Conservation (phyloP, 2,113 vertebrate species). For the Solea senegalensis region DNA sequence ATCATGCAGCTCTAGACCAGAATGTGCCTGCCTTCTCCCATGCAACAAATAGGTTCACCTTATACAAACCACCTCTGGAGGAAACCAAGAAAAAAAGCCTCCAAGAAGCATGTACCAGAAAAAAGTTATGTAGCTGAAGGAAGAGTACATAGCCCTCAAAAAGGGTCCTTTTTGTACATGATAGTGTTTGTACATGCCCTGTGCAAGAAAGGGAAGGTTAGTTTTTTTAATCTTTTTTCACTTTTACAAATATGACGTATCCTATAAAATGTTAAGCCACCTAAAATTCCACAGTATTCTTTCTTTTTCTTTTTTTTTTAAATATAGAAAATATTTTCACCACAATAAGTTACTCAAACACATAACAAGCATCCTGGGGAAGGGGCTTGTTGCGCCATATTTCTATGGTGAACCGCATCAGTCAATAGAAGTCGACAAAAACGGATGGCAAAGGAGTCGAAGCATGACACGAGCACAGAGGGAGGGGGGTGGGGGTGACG, state of each 20-base stretch:
- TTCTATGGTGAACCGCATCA: slow-evolving; percentile 66
- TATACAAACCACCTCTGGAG: slow-evolving; percentile 82
- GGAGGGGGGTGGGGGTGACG: slow-evolving; percentile 26
- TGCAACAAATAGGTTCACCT: slow-evolving; percentile 96
- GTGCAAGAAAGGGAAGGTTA: slow-evolving; percentile 85
- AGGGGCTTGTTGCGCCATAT: slow-evolving; percentile 61
- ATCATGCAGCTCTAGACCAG: slow-evolving; percentile 98
- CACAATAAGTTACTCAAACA: slow-evolving; percentile 90
- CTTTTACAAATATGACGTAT: slow-evolving; percentile 93
- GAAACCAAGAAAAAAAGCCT: slow-evolving; percentile 85
- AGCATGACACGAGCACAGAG: slow-evolving; percentile 73
- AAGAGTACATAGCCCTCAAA: slow-evolving; percentile 84
- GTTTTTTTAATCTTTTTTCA: slow-evolving; percentile 63
- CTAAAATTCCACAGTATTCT: slow-evolving; percentile 93
- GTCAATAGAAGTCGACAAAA: slow-evolving; percentile 65
- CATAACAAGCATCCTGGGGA: slow-evolving; percentile 81
- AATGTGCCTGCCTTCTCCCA: slow-evolving; percentile 93
- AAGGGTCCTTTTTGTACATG: slow-evolving; percentile 87
- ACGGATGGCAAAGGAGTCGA: slow-evolving; percentile 31
- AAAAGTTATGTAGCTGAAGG: slow-evolving; percentile 88
- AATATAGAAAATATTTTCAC: slow-evolving; percentile 93
- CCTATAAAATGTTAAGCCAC: slow-evolving; percentile 93
- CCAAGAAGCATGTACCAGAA: slow-evolving; percentile 86
- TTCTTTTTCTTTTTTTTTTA: slow-evolving; percentile 67
- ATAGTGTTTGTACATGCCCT: slow-evolving; percentile 87